Percentiles rank a stretch among this genome's conserved stretches.
Evolutionary conservation across 2,888 invertebrate genomes (phyloP).

Genomic region (Koerneria pararmatus): DNA sequence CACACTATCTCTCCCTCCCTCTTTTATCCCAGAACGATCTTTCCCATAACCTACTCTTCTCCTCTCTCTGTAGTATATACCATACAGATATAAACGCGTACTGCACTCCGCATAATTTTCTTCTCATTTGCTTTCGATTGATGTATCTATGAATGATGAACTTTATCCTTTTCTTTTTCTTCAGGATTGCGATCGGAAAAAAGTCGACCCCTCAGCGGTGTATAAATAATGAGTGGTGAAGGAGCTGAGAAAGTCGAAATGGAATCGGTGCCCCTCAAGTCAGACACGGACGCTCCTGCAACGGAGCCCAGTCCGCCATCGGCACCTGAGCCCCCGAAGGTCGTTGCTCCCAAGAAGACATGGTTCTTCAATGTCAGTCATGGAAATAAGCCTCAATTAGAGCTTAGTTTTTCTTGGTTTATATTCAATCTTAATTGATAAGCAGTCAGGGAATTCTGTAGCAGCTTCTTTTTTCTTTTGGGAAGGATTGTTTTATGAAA

Average conservation of each 20-base stretch:
- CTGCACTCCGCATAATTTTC: too few relatives aligned
- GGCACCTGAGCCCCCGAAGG: slow-evolving; percentile 23
- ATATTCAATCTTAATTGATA: background rate
- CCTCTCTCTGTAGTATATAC: too few relatives aligned
- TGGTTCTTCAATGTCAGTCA: slow-evolving; percentile 30
- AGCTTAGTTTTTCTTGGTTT: slow-evolving; percentile 3
- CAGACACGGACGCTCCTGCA: slow-evolving; percentile 38
- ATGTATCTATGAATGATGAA: slow-evolving; percentile 5
- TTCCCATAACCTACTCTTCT: too few relatives aligned
- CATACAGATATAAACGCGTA: too few relatives aligned
- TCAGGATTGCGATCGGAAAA: too few relatives aligned
- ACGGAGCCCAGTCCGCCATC: slow-evolving; percentile 29
- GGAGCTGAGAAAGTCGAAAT: slow-evolving; percentile 38
- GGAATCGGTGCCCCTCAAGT: slow-evolving; percentile 49
- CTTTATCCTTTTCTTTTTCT: slow-evolving; percentile 8
- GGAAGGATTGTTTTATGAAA: background rate
- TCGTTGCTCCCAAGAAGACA: slow-evolving; percentile 25
- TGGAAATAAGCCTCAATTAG: background rate
- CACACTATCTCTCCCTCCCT: too few relatives aligned
- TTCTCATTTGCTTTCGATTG: slow-evolving; percentile 1
- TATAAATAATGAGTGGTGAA: slow-evolving; percentile 29
- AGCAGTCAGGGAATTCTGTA: background rate
- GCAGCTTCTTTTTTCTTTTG: background rate
- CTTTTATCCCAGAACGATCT: too few relatives aligned
- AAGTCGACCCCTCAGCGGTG: too few relatives aligned